phyloP scores from a whole-genome alignment of 2,888 invertebrate species.

The Latheticus oryzae region DNA sequence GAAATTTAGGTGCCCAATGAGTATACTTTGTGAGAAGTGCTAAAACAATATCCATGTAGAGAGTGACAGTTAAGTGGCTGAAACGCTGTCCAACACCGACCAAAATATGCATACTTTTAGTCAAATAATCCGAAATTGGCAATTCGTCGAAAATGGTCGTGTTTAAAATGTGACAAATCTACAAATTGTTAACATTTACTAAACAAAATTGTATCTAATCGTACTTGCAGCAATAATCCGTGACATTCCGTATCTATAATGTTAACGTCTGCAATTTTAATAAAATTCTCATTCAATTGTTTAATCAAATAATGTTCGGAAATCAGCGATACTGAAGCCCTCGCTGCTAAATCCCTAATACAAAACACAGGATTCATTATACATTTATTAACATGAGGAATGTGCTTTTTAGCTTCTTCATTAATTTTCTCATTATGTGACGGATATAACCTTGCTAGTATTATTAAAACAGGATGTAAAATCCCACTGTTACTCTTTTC shows the following conservation, averaged over 20 bases:
- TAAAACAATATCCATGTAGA: conserved; percentile 59
- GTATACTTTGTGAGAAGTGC: conserved; percentile 53
- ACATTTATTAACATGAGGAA: conserved; percentile 74
- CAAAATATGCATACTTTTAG: conserved; percentile 53
- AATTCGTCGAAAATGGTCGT: conserved; percentile 46
- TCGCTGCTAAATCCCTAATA: conserved; percentile 79
- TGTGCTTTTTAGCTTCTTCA: conserved; percentile 72
- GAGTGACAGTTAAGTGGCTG: conserved; percentile 56
- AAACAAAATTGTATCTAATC: conserved; percentile 54
- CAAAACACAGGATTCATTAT: conserved; percentile 75
- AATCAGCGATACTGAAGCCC: conserved; percentile 74
- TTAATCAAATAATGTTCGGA: conserved; percentile 60
- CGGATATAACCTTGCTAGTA: conserved; percentile 83
- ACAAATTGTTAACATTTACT: conserved; percentile 7
- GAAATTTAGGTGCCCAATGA: too few relatives aligned
- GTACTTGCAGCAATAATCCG: conserved; percentile 76
- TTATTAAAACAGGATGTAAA: conserved; percentile 80
- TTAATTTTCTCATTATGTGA: conserved; percentile 78
- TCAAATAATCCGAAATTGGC: conserved; percentile 48
- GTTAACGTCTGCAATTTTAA: conserved; percentile 46
- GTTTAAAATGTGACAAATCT: conserved; percentile 57
- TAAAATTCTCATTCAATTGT: conserved; percentile 53
- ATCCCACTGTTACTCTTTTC: conserved; percentile 68
- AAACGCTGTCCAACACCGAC: conserved; percentile 49
- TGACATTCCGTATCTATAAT: conserved; percentile 73